Conservation (phyloP, 2,113 vertebrate genomes). For the Lota lota region DNA sequence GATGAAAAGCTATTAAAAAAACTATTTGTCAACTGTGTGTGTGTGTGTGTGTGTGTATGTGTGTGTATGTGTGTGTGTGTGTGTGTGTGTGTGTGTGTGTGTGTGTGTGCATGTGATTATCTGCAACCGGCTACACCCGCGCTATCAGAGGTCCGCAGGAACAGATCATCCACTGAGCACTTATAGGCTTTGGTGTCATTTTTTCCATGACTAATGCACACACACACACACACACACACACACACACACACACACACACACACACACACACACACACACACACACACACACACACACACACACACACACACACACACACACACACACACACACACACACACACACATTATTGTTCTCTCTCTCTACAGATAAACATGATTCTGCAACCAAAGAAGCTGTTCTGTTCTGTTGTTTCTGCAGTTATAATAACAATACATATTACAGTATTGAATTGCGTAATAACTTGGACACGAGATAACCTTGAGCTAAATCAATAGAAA, state of each 20-base stretch:
- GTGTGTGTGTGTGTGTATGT: slow-evolving; percentile 9
- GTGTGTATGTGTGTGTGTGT: slow-evolving; percentile 11
- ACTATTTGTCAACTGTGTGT: not conserved
- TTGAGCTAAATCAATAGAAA: too few relatives aligned
- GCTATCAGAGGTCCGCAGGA: slow-evolving; percentile 46
- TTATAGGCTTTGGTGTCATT: too few relatives aligned
- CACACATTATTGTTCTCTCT: too few relatives aligned
- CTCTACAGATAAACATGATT: too few relatives aligned
- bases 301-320: not conserved
- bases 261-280: not conserved
- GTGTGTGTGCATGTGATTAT: slow-evolving; percentile 18
- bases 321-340: not conserved
- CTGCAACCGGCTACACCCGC: slow-evolving; percentile 34
- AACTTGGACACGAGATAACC: too few relatives aligned
- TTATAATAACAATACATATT: too few relatives aligned
- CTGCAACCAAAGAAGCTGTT: too few relatives aligned
- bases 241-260: not conserved
- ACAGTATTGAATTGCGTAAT: too few relatives aligned
- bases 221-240: not conserved
- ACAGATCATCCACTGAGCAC: too few relatives aligned
- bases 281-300: slow-evolving; percentile 6
- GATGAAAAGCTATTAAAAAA: too few relatives aligned
- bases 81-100: not conserved
- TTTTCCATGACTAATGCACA: not conserved
- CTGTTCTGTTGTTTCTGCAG: too few relatives aligned